These are phyloP conservation scores for Anguilla marmorata DNA, from an alignment of 2,797 vertebrate genomes.

Conservation along the genomic window DNA sequence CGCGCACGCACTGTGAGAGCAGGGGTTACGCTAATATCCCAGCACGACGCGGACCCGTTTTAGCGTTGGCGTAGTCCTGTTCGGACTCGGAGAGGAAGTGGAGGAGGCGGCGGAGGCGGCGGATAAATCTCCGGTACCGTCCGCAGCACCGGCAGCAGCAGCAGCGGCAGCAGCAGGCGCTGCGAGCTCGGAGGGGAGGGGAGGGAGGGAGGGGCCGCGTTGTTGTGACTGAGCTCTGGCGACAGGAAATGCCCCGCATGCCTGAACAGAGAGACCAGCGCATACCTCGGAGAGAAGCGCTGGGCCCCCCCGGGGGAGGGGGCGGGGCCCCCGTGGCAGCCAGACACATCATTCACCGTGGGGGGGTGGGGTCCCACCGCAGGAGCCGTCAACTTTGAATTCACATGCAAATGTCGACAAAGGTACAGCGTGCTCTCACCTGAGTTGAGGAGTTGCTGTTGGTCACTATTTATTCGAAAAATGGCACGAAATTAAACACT, in stretches of 20 bases:
- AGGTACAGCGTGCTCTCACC: background rate
- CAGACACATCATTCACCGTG: background rate
- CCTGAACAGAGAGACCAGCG: slow-evolving; percentile 41
- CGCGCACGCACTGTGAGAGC: background rate
- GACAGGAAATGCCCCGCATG: slow-evolving; percentile 59
- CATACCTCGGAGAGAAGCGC: slow-evolving; percentile 40
- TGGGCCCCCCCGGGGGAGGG: background rate
- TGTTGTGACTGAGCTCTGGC: slow-evolving; percentile 46
- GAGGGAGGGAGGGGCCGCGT: background rate
- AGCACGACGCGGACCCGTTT: too few relatives aligned
- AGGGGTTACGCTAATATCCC: too few relatives aligned
- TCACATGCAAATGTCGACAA: background rate
- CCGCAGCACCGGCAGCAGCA: background rate
- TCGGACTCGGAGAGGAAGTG: too few relatives aligned
- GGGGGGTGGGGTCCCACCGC: background rate
- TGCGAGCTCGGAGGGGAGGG: background rate
- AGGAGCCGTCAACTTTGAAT: background rate
- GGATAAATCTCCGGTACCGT: background rate
- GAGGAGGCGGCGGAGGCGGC: too few relatives aligned
- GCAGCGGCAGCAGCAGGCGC: background rate
- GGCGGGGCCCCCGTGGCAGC: background rate
- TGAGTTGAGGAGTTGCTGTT: background rate
- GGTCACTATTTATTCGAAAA: background rate
- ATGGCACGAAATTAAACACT: background rate
- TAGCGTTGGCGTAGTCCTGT: background rate